A percentile compares a stretch with the other conserved stretches of the same genome.
Conservation (phyloP, 2,888 invertebrate genomes). For the Neocrepidodera transversa region DNA sequence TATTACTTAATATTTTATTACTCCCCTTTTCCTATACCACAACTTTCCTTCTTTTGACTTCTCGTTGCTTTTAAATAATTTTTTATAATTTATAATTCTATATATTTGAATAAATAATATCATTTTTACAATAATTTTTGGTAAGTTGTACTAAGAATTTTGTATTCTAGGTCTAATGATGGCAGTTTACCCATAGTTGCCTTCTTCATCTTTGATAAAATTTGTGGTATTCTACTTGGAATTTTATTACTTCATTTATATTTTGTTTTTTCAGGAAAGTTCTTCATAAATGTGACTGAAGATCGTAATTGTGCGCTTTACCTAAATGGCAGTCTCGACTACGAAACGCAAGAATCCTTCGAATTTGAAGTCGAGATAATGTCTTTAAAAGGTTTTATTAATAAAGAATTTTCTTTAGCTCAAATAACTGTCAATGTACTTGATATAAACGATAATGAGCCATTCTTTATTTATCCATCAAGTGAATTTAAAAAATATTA, state of each 20-base stretch:
- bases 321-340: constrained; percentile 78
- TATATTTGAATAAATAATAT: too few species aligned
- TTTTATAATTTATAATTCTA: too few species aligned
- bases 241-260: constrained; percentile 5
- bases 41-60: too few species aligned
- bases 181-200: too few species aligned
- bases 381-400: constrained; percentile 81
- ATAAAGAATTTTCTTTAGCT: constrained; percentile 76
- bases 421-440: constrained; percentile 81
- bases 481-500: constrained; percentile 71
- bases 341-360: constrained; percentile 77
- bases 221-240: too few species aligned
- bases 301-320: constrained; percentile 85
- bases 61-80: too few species aligned
- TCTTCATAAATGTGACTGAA: constrained; percentile 75
- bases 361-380: constrained; percentile 78
- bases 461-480: constrained; percentile 77
- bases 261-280: constrained; percentile 65
- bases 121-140: too few species aligned
- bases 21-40: too few species aligned
- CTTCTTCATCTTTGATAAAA: too few species aligned
- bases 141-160: too few species aligned
- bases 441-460: constrained; percentile 90
- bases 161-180: too few species aligned
- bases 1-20: too few species aligned